Percentiles rank a stretch among this genome's conserved stretches.
These are phyloP conservation scores for Myocastor coypus DNA, from an alignment of 2,113 vertebrate genomes.

Conservation along the genomic window DNA sequence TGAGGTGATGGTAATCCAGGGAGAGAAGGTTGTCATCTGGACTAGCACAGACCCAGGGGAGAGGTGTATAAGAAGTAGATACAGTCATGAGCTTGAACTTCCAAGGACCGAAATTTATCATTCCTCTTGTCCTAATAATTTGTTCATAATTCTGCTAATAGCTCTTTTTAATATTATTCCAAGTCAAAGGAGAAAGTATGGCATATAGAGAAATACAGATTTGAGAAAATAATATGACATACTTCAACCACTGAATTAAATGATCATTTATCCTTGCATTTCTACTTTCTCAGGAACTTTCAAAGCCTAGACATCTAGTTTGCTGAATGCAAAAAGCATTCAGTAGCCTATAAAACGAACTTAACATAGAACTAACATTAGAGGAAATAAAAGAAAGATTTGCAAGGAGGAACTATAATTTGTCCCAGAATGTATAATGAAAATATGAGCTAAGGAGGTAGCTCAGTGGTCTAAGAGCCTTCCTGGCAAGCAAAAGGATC, in stretches of 20 bases:
- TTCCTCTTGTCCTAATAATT: not conserved
- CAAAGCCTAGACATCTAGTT: slow-evolving; percentile 11
- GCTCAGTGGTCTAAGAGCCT: too few relatives aligned
- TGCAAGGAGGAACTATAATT: not conserved
- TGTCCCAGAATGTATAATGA: not conserved
- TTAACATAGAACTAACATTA: slow-evolving; percentile 25
- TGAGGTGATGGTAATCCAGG: not conserved
- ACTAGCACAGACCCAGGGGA: not conserved
- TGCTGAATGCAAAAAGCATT: slow-evolving; percentile 2
- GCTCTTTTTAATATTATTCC: not conserved
- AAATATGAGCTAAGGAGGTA: slow-evolving; percentile 35
- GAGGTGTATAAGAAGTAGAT: not conserved
- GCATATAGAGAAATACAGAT: not conserved
- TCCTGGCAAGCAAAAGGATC: too few relatives aligned
- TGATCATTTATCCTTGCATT: not conserved
- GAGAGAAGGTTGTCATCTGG: not conserved
- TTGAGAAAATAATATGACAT: not conserved
- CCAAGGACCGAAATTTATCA: not conserved
- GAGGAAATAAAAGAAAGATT: not conserved
- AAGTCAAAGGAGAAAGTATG: slow-evolving; percentile 35
- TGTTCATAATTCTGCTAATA: slow-evolving; percentile 8
- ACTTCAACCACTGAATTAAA: not conserved
- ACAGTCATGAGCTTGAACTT: slow-evolving; percentile 6
- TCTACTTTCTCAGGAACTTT: slow-evolving; percentile 13
- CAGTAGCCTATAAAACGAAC: slow-evolving; percentile 18